Evolutionary conservation across 2,797 vertebrate genomes (phyloP), one percentile per base, ranked within the genome.

Genomic region (Amazona ochrocephala): DNA sequence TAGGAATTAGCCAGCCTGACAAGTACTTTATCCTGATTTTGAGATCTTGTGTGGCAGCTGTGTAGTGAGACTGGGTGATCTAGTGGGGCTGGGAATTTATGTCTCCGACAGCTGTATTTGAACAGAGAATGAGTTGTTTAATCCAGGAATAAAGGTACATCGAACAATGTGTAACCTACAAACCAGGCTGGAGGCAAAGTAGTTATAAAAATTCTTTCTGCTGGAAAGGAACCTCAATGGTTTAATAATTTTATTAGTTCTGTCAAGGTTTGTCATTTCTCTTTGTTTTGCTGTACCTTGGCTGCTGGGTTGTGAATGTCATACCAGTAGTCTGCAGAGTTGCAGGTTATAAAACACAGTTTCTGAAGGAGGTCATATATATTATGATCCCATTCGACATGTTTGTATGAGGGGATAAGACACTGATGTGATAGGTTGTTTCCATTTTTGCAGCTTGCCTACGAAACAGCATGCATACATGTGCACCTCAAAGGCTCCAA

Each of bases 391-490:
- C 23, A 10, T 41, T 56, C 61, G 58, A 17, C 42, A 9, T 19
- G 19, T 89, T 77, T 61, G 18, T 65, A 27, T 47, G 37, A 72
- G 65, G 22, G 34, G n/a, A 89, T 60, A 34, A 58, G 45, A 50
- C 66, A 51, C 7, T 37, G 32, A 13, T 3, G 45, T 72, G 41
- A 42, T 12, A 70, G 60, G 14, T 61, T 56, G 84, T 79, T 54
- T 19, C 81, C 78, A 19, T 26, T 32, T 74, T 34, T 83, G 29
- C 41, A 41, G 53, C 47, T 67, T 79, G 27, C 27, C 41, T 44
- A 1, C 1, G 0, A n/a, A 81, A 51, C 60, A 47, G n/a, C 8
- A 5, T 24, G 9, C 13, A 3, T 11, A 24, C 5, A 2, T 2
- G 12, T 9, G 15, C 39, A 4, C 11, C 24, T 80, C 65, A 14